Percentiles rank a stretch among this genome's conserved stretches.
Evolutionary conservation across 2,113 vertebrate genomes (phyloP).

Genomic region (Ibidorhyncha struthersii): DNA sequence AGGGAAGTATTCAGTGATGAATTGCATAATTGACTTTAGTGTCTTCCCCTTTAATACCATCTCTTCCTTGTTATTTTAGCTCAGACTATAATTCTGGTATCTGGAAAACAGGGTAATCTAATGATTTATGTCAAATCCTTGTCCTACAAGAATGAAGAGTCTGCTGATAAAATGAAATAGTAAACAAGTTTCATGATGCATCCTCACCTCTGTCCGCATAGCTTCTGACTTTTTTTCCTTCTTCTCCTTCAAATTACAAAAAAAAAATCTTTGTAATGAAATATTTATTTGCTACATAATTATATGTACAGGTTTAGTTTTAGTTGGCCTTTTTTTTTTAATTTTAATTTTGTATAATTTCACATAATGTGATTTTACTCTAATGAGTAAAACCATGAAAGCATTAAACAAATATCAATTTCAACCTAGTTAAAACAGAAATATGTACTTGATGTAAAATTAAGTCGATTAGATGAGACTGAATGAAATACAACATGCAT

Average conservation of each 20-base stretch:
- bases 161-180: neutral
- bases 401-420: neutral
- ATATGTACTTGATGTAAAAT: neutral
- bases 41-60: neutral
- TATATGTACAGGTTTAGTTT: neutral
- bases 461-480: neutral
- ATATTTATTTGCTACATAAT: neutral
- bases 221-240: neutral
- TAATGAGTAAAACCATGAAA: neutral
- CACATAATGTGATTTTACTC: neutral
- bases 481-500: neutral
- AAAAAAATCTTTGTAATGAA: neutral
- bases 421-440: neutral
- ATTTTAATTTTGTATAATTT: neutral
- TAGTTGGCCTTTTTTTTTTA: neutral
- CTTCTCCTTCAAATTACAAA: neutral
- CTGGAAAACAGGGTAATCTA: neutral
- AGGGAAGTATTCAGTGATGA: neutral
- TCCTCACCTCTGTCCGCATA: neutral
- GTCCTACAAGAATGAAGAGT: neutral
- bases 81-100: neutral
- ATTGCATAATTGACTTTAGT: neutral
- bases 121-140: neutral
- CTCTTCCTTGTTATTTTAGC: neutral
- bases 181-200: neutral